Percentiles rank a stretch among this genome's conserved stretches.
phyloP scores from a whole-genome alignment of 2,888 invertebrate genomes.

The Sycophila texana region DNA sequence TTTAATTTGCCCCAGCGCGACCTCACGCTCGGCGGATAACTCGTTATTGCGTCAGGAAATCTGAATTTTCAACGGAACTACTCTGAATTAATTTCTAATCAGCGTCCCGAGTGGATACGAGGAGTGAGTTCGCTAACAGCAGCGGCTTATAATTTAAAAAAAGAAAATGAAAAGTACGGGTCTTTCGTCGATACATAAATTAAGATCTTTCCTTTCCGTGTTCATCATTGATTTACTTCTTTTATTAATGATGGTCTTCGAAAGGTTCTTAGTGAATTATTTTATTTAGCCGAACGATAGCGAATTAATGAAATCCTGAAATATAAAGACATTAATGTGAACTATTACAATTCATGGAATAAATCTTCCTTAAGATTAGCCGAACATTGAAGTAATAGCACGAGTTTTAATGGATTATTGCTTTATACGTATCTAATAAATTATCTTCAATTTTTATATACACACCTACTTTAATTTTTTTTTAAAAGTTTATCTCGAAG shows the following conservation, averaged over 20 bases:
- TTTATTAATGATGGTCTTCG: background rate
- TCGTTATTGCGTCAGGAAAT: slow-evolving; percentile 22
- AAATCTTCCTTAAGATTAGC: too few relatives aligned
- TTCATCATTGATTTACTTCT: slow-evolving; percentile 3
- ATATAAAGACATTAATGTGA: too few relatives aligned
- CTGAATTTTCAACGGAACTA: slow-evolving; percentile 28
- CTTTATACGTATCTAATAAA: too few relatives aligned
- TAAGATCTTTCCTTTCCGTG: slow-evolving; percentile 5
- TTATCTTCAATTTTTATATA: too few relatives aligned
- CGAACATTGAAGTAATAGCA: too few relatives aligned
- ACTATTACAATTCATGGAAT: too few relatives aligned
- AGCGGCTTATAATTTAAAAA: slow-evolving; percentile 32
- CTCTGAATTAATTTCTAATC: slow-evolving; percentile 51
- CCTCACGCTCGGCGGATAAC: background rate
- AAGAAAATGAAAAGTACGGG: background rate
- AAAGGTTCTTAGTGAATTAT: too few relatives aligned
- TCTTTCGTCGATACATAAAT: slow-evolving; percentile 19
- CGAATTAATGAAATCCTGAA: too few relatives aligned
- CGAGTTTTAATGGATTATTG: too few relatives aligned
- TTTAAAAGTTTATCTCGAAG: too few relatives aligned
- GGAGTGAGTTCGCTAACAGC: slow-evolving; percentile 23
- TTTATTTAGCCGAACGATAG: too few relatives aligned
- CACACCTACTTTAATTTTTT: too few relatives aligned
- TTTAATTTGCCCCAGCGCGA: slow-evolving; percentile 39
- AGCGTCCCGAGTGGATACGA: slow-evolving; percentile 6